Evolutionary conservation across 2,797 vertebrate species (phyloP).

Genomic region (Anabacerthia variegaticeps): DNA sequence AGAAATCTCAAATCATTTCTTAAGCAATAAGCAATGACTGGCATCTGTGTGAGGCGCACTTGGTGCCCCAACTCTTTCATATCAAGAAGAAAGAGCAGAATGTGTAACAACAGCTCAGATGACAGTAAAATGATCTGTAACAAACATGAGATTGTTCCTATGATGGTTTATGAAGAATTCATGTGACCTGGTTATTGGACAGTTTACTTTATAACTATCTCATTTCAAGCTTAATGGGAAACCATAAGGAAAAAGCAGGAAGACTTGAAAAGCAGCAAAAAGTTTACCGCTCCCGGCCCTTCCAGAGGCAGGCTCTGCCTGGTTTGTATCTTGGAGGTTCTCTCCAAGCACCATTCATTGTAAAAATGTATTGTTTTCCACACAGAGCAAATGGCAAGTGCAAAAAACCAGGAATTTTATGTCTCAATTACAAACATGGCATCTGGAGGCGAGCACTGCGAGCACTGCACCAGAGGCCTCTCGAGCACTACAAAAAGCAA

Average conservation of each 20-base stretch:
- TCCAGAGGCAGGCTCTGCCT: neutral
- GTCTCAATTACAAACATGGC: neutral
- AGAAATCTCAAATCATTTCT: neutral
- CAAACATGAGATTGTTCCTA: neutral
- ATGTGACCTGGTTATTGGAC: neutral
- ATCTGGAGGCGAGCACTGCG: neutral
- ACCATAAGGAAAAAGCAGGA: neutral
- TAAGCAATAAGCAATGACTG: neutral
- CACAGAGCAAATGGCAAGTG: neutral
- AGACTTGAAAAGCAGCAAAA: neutral
- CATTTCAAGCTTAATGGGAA: neutral
- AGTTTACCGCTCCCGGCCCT: neutral
- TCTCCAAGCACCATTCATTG: neutral
- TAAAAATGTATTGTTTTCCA: neutral
- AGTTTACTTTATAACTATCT: neutral
- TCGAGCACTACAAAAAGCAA: neutral
- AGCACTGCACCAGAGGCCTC: fast-evolving
- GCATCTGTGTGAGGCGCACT: neutral
- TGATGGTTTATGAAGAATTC: neutral
- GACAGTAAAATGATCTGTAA: neutral
- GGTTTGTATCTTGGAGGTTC: neutral
- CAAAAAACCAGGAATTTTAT: neutral
- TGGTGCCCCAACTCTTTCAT: neutral
- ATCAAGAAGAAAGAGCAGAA: neutral
- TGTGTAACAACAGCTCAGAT: neutral